These are phyloP conservation scores for Hormaphis cornu DNA, from an alignment of 1,140 invertebrate species.

Conservation along the genomic window DNA sequence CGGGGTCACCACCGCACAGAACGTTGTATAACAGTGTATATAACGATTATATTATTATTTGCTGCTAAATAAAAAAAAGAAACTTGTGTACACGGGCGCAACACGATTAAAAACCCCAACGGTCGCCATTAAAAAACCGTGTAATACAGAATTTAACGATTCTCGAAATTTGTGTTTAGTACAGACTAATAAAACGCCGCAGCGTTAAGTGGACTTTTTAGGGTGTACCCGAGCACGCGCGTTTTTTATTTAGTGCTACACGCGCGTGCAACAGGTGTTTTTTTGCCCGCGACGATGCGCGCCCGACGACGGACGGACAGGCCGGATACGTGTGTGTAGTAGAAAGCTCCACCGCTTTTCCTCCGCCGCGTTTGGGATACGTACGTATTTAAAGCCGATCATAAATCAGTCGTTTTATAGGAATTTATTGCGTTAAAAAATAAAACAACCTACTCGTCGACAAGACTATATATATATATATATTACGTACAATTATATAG, in stretches of 20 bases:
- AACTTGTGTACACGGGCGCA: too few relatives aligned
- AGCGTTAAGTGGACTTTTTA: neutral
- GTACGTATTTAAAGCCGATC: slow-evolving; percentile 4
- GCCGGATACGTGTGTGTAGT: neutral
- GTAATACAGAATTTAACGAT: slow-evolving; percentile 10
- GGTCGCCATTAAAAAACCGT: neutral
- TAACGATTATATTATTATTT: too few relatives aligned
- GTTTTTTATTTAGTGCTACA: neutral
- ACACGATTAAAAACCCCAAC: neutral
- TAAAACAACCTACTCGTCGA: too few relatives aligned
- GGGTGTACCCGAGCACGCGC: neutral
- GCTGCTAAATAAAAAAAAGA: too few relatives aligned
- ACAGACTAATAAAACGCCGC: neutral
- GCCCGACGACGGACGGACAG: too few relatives aligned
- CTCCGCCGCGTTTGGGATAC: neutral
- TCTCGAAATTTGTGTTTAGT: neutral
- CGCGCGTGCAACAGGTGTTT: neutral
- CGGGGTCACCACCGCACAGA: too few relatives aligned
- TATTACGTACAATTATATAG: too few relatives aligned
- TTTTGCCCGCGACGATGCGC: neutral
- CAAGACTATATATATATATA: too few relatives aligned
- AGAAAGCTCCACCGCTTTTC: neutral
- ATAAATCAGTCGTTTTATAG: neutral
- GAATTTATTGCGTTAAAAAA: slow-evolving; percentile 18
- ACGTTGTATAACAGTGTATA: too few relatives aligned